Evolutionary conservation across 2,113 vertebrate species (phyloP).

Genomic region (Columbina picui): DNA sequence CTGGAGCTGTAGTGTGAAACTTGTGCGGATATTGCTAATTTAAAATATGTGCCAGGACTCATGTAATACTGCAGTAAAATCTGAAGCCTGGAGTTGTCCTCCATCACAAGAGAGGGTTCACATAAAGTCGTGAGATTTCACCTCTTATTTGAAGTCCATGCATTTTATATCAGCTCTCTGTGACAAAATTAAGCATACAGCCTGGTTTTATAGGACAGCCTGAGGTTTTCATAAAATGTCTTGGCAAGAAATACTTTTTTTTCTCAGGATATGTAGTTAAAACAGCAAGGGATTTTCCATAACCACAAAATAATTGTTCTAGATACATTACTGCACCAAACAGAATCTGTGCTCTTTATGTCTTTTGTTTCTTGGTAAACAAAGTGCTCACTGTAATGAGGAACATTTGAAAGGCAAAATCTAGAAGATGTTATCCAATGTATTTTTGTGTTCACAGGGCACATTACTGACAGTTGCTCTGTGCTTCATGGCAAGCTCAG

Average conservation of each 20-base stretch:
- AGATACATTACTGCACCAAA: background rate
- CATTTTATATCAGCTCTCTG: background rate
- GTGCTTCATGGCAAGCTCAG: background rate
- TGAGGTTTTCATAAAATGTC: background rate
- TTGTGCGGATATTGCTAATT: background rate
- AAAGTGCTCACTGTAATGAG: background rate
- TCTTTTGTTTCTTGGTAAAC: background rate
- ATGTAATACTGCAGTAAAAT: background rate
- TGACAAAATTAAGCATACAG: background rate
- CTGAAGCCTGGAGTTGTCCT: background rate
- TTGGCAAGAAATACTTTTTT: background rate
- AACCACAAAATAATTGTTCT: background rate
- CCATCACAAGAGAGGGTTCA: background rate
- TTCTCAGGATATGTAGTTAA: background rate
- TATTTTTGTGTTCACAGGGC: background rate
- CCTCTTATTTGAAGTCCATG: background rate
- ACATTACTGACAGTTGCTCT: background rate
- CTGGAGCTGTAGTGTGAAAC: background rate
- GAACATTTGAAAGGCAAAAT: background rate
- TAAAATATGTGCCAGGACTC: background rate
- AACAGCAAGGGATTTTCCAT: background rate
- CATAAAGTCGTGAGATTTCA: background rate
- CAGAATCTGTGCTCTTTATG: background rate
- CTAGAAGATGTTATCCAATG: background rate
- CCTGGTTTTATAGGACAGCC: background rate